Evolutionary conservation across 2,797 vertebrate genomes (phyloP), one percentile per base, ranked within the genome.

Genomic region (Typhlichthys eigenmanni): DNA sequence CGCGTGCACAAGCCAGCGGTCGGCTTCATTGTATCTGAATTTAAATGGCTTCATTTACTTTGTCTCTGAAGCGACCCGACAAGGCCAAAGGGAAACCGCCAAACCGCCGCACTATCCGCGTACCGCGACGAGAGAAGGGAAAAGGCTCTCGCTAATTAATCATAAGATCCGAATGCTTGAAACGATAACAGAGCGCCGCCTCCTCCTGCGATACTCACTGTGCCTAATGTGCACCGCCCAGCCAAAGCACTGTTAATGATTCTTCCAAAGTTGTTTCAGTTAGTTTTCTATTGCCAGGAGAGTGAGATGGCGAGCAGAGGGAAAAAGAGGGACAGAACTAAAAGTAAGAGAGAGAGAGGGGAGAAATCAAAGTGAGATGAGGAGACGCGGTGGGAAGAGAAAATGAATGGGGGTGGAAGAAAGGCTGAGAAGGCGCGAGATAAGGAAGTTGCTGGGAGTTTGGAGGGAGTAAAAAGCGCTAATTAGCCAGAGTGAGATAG

Each of bases 21-120:
- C 53, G 59, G 76, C 71, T 74, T 81, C 67, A 75, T 81, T 82
- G 82, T 84, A 86, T 88, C 80, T 78, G 71, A 85, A 89, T 89
- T 85, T 80, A 86, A 89, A 87, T 88, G 54, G 83, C 79, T 85
- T 90, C 47, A 89, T 87, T 89, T 86, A 76, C 75, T 85, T 80
- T 65, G 69, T 67, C 65, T 72, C 71, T 68, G 68, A 83, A 85
- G 84, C 77, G 84, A 86, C 79, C 55, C 68, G 53, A 64, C 55
- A 13, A 62, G 60, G 72, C 75, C 55, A 67, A 81, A 16, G 24
- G 60, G 78, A 83, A 67, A 19, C 4, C 60, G 47, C 29, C 29
- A 24, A 70, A 59, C 60, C 5, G 55, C 6, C 2, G 13, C 5
- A 3, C 34, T 63, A 72, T 65, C 66, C 50, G 24, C 61, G 78